Evolutionary conservation across 2,113 vertebrate genomes (phyloP), one percentile per base, ranked within the genome.

Genomic region (Thomomys bottae): DNA sequence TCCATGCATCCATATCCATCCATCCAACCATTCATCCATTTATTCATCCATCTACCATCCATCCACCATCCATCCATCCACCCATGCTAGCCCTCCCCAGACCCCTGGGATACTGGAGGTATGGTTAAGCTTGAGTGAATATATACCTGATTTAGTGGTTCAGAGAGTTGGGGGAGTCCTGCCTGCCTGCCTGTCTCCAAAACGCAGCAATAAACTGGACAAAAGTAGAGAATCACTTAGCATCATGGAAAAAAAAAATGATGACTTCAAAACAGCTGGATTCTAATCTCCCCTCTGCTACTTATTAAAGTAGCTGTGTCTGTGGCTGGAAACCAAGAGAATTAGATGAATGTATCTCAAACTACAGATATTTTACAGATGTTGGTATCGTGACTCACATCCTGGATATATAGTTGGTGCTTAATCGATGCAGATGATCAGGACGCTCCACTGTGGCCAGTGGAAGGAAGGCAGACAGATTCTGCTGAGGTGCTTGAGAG

Each of bases 81-180:
- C 85, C 12, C 9, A 2, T 0, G 30, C n/a, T n/a, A n/a, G n/a
- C n/a, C n/a, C n/a, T n/a, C 42, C 5, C 17, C n/a, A 14, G 8
- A 30, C 28, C 18, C 38, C 71, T 20, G 17, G 12, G 21, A 67
- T 0, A 2, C 83, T 63, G 10, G 14, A 5, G 70, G 28, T 9
- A 15, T 36, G 49, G 38, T 40, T 21, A 24, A 0, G 1, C 23
- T 14, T 49, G 66, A 36, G 61, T 34, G 1, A 45, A 63, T 38
- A 21, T 17, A 6, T 66, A 32, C 71, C n/a, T 2, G 28, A 32
- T 49, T 75, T 8, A 3, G 3, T 15, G 57, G 30, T 75, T 84
- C n/a, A 4, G 54, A 15, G 49, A 54, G 24, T 9, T 61, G 5
- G 38, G 38, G n/a, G 11, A 20, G 24, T 73, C 79, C 84, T 28